Base-by-base conservation (phyloP, 1,140 invertebrate species). In the Episyrphus balteatus region DNA sequence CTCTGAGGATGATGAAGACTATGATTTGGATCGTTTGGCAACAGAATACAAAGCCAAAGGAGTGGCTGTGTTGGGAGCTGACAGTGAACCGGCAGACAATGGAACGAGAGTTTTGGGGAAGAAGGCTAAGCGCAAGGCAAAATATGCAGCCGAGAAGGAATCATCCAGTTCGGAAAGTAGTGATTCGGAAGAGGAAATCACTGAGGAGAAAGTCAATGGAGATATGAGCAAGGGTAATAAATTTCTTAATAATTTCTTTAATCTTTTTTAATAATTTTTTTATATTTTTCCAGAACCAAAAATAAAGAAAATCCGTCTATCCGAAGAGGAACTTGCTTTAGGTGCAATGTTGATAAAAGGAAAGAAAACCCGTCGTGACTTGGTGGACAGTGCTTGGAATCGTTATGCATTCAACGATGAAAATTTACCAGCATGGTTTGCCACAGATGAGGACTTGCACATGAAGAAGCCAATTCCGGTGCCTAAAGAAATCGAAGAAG, bases 381-480 rank as follows among this genome's bases (percentile, higher is more conserved):
- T 98, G 10, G 75, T 85, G 19, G 92, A 97, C 69, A 82, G 75
- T 15, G 89, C 79, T 2, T 96, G 91, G 89, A 95, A 96, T 70
- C 78, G 91, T 53, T 94, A 87, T 62, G 78, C 80, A 0, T 89
- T 89, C 57, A 86, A 88, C 55, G 95, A 98, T 68, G 80, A 82
- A 9, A 80, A 88, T 63, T 70, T 99, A 31, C 97, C 97, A 0
- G 85, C 87, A 53, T 99, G 97, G 97, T 99, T 99, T 75, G 75
- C 82, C 0, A 78, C 91, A 50, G 96, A 99, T 59, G 97, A 99
- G 70, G 78, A 84, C 46, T 87, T 88, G 65, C 88, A 97, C 62
- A 92, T 89, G 81, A 79, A 71, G 46, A 86, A 83, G 62, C 78
- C 80, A 44, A 61, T 81, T 8, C 84, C 85, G 2, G 83, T 94